These are phyloP conservation scores for Sterna hirundo DNA, from an alignment of 2,113 vertebrate genomes.

Conservation along the genomic window DNA sequence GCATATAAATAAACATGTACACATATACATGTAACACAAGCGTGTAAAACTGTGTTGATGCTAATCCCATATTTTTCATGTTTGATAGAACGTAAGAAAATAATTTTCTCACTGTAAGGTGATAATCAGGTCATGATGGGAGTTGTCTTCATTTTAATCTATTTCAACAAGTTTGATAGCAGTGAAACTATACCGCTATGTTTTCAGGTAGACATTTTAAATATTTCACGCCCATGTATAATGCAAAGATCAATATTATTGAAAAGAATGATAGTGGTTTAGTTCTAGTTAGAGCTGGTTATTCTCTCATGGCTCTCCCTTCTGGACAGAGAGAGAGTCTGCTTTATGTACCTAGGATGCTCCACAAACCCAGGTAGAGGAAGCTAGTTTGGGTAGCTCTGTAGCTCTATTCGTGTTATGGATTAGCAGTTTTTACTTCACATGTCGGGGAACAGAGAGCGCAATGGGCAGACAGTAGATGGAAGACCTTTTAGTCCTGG, in stretches of 20 bases:
- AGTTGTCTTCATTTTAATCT: neutral
- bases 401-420: neutral
- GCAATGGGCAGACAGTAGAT: neutral
- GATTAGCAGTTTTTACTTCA: neutral
- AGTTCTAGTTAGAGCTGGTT: neutral
- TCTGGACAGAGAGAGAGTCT: neutral
- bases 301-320: neutral
- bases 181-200: neutral
- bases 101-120: neutral
- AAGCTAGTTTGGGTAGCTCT: neutral
- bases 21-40: neutral
- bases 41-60: neutral
- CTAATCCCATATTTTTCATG: neutral
- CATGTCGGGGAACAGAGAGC: accelerated
- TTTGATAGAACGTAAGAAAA: neutral
- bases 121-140: neutral
- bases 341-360: neutral
- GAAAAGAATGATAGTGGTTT: neutral
- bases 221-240: neutral
- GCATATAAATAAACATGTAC: neutral
- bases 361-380: neutral
- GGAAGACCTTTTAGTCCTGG: neutral
- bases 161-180: neutral
- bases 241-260: neutral
- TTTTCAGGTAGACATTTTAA: neutral